Conservation (phyloP, 2,888 invertebrate species). For the Bugula neritina region DNA sequence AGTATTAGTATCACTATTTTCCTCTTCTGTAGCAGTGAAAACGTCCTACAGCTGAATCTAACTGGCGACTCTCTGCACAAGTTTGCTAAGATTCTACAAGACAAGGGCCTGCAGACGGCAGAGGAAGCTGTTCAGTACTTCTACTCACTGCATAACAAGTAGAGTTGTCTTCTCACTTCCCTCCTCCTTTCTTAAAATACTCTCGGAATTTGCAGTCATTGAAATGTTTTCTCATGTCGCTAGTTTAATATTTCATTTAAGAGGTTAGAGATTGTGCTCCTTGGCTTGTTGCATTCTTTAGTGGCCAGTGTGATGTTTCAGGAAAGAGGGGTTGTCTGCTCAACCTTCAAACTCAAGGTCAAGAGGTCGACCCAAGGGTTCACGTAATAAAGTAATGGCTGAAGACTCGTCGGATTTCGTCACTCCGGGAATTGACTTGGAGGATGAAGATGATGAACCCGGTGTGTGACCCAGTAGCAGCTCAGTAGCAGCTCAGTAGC, state of each 20-base stretch:
- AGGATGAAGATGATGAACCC: slow-evolving; percentile 5
- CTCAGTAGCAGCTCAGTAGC: too few relatives aligned
- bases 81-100: slow-evolving; percentile 18
- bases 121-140: slow-evolving; percentile 22
- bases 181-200: too few relatives aligned
- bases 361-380: slow-evolving; percentile 11
- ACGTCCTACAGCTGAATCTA: slow-evolving; percentile 16
- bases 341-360: too few relatives aligned
- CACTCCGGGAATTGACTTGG: not conserved
- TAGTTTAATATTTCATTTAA: too few relatives aligned
- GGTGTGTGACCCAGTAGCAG: not conserved
- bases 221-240: too few relatives aligned
- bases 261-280: too few relatives aligned
- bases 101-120: slow-evolving; percentile 7
- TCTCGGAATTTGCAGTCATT: too few relatives aligned
- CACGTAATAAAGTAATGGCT: not conserved
- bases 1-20: too few relatives aligned
- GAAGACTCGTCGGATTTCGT: not conserved
- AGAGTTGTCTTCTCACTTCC: too few relatives aligned
- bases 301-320: too few relatives aligned
- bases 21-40: not conserved
- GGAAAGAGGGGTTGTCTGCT: too few relatives aligned
- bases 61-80: slow-evolving; percentile 19
- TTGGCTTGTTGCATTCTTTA: too few relatives aligned
- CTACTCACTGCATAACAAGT: slow-evolving; percentile 1